These are phyloP conservation scores for Neomonachus schauinslandi DNA, from an alignment of 2,113 vertebrate genomes.

Conservation along the genomic window DNA sequence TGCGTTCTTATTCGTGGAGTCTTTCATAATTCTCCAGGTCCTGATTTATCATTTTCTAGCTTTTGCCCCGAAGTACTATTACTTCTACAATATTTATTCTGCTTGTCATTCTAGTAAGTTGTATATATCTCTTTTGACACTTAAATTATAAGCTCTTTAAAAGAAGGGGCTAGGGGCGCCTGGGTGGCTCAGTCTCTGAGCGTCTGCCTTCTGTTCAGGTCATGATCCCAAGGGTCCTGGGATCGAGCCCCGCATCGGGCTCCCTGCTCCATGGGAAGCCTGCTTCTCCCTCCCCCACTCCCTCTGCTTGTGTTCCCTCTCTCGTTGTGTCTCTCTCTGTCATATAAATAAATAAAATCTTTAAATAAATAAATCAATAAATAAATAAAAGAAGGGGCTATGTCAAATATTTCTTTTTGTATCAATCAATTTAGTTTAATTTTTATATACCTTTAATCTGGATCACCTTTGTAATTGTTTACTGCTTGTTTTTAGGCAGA, in stretches of 20 bases:
- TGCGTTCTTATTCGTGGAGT: not conserved
- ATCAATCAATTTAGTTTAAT: conserved; percentile 4
- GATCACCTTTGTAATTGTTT: not conserved
- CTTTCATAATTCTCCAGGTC: not conserved
- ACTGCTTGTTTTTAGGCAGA: not conserved
- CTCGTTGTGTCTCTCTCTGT: no score
- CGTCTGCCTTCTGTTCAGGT: no score
- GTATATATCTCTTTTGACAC: not conserved
- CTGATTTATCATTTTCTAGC: not conserved
- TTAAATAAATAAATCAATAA: no score
- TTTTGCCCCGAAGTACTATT: not conserved
- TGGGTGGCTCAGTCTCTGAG: no score
- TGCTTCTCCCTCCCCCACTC: no score
- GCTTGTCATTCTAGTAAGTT: not conserved
- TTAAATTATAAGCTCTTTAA: not conserved
- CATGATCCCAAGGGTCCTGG: no score
- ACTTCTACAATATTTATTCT: conserved; percentile 1
- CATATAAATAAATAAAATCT: no score
- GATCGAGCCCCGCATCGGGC: no score
- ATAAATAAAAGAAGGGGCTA: not conserved
- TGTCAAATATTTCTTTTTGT: not conserved
- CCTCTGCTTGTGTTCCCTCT: no score
- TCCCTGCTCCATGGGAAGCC: no score
- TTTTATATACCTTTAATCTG: conserved; percentile 27
- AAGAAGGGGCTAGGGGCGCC: not conserved